Evolutionary conservation across 2,797 vertebrate species (phyloP).

Genomic region (Crotalus adamanteus): DNA sequence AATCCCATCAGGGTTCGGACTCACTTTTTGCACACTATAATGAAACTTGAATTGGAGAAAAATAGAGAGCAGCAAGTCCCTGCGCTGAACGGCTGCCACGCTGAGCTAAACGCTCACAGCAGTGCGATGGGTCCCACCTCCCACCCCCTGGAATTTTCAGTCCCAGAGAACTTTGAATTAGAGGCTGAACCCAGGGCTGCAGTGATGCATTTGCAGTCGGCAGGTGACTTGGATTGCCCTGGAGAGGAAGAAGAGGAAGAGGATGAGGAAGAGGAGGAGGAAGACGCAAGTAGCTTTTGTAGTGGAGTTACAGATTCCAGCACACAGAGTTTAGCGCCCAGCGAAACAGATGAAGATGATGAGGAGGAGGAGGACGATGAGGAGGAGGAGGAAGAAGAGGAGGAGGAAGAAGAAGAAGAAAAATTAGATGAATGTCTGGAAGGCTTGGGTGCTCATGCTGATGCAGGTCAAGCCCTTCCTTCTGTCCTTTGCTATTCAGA

Average conservation of each 20-base stretch:
- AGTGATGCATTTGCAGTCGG: constrained; percentile 84
- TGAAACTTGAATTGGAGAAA: constrained; percentile 98
- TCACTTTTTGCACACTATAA: constrained; percentile 99
- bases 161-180: constrained; percentile 81
- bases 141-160: constrained; percentile 85
- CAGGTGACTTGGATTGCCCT: constrained; percentile 84
- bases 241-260: constrained; percentile 88
- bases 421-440: constrained; percentile 83
- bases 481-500: constrained; percentile 90
- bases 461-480: constrained; percentile 80
- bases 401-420: constrained; percentile 70
- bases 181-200: constrained; percentile 80
- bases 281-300: constrained; percentile 95
- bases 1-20: constrained; percentile 98
- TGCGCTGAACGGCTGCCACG: constrained; percentile 80
- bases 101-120: constrained; percentile 76
- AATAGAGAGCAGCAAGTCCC: constrained; percentile 88
- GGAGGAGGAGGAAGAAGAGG: constrained; percentile 68
- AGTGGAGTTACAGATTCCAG: constrained; percentile 95
- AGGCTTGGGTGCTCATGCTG: constrained; percentile 67
- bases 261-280: constrained; percentile 84
- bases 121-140: constrained; percentile 80
- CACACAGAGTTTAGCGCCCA: constrained; percentile 93
- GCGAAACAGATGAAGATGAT: constrained; percentile 91
- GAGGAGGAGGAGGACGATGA: constrained; percentile 88